phyloP scores from a whole-genome alignment of 2,797 vertebrate species.

The Hybognathus amarus region DNA sequence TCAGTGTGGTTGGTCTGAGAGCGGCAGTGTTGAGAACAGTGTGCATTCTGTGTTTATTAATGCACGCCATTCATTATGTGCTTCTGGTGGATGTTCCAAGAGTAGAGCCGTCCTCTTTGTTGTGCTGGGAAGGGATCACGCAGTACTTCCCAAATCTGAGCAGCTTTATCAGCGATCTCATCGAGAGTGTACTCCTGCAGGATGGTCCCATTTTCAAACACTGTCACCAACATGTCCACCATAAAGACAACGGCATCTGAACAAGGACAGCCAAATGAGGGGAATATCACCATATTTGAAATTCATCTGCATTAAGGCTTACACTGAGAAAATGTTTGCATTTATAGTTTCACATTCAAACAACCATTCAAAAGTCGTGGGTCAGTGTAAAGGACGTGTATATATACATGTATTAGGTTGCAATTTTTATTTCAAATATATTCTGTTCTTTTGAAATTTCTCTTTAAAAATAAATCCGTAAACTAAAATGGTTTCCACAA shows the following conservation, averaged over 20 bases:
- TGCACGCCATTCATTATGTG: conserved; percentile 75
- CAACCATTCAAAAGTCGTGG: background rate
- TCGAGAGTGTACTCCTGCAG: conserved; percentile 79
- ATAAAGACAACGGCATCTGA: background rate
- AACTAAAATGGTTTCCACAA: background rate
- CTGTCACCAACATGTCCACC: conserved; percentile 79
- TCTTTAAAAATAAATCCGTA: background rate
- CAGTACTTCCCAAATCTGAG: conserved; percentile 73
- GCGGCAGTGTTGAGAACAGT: conserved; percentile 15
- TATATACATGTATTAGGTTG: background rate
- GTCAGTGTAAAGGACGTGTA: background rate
- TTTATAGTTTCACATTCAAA: too few relatives aligned
- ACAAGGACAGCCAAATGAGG: background rate
- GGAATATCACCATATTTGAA: background rate
- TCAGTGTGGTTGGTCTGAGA: conserved; percentile 48
- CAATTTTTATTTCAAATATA: background rate
- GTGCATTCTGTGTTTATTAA: conserved; percentile 54
- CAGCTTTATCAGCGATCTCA: conserved; percentile 80
- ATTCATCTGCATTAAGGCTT: too few relatives aligned
- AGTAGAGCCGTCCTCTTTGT: conserved; percentile 63
- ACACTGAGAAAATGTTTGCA: too few relatives aligned
- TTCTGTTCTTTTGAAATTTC: background rate
- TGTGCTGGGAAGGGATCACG: conserved; percentile 63
- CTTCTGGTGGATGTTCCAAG: conserved; percentile 68
- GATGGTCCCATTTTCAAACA: conserved; percentile 79